These are phyloP conservation scores for Rhamnusium bicolor DNA, from an alignment of 2,888 invertebrate species.

Conservation along the genomic window DNA sequence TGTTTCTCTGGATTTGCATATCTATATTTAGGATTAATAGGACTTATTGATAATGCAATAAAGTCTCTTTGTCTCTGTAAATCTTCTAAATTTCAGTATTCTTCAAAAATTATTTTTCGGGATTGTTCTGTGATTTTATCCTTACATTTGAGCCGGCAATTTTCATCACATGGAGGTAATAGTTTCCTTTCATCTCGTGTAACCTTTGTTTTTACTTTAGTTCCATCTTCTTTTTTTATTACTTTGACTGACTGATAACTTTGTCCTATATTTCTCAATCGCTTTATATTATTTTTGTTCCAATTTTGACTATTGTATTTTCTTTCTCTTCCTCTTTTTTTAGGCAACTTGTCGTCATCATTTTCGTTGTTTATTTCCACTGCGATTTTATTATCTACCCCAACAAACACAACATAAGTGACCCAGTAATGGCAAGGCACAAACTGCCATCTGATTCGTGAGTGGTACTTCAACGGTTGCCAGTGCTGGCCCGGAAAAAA, in stretches of 20 bases:
- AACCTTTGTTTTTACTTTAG: conserved; percentile 25
- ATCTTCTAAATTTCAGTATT: conserved; percentile 36
- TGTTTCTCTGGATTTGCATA: neutral
- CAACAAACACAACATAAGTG: too few relatives aligned
- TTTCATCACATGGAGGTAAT: conserved; percentile 32
- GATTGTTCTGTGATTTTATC: conserved; percentile 32
- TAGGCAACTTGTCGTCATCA: conserved; percentile 4
- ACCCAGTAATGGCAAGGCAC: too few relatives aligned
- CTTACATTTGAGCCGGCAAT: conserved; percentile 37
- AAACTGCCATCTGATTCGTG: too few relatives aligned
- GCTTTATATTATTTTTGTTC: conserved; percentile 26
- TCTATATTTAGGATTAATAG: conserved; percentile 31
- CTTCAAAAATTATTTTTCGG: conserved; percentile 35
- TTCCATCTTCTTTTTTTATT: conserved; percentile 18
- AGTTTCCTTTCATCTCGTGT: too few relatives aligned
- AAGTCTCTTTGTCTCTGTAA: conserved; percentile 36
- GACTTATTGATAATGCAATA: conserved; percentile 24
- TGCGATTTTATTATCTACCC: neutral
- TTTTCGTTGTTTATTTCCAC: neutral
- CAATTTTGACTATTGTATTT: conserved; percentile 19
- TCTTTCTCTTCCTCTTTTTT: conserved; percentile 25
- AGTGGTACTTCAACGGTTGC: too few relatives aligned
- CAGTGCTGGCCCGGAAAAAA: too few relatives aligned
- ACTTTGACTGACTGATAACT: conserved; percentile 27
- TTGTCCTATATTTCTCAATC: conserved; percentile 30